phyloP scores from a whole-genome alignment of 2,797 vertebrate genomes.

The Phoxinus dragarum region DNA sequence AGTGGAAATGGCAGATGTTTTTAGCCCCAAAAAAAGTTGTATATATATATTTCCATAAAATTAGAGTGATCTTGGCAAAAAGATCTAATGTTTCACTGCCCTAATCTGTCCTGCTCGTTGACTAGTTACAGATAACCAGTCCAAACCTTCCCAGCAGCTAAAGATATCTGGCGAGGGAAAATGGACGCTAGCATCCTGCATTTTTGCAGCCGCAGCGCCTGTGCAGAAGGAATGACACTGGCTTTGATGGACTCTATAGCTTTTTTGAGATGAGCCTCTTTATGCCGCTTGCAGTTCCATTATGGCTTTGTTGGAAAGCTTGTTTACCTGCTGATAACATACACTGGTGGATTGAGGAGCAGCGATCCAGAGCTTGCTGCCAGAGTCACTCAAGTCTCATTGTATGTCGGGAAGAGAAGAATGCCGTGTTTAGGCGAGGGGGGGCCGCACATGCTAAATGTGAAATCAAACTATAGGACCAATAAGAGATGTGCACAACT shows the following conservation, averaged over 20 bases:
- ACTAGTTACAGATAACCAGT: slow-evolving; percentile 80
- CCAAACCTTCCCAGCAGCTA: slow-evolving; percentile 78
- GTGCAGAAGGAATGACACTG: slow-evolving; percentile 83
- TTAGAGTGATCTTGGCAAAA: slow-evolving; percentile 60
- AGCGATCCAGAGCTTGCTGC: slow-evolving; percentile 86
- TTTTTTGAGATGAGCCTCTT: slow-evolving; percentile 85
- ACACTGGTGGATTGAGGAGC: slow-evolving; percentile 87
- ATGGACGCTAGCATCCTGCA: slow-evolving; percentile 80
- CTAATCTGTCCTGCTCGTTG: slow-evolving; percentile 78
- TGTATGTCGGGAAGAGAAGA: slow-evolving; percentile 83
- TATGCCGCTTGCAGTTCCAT: slow-evolving; percentile 84
- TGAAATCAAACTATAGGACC: slow-evolving; percentile 87
- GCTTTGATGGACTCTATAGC: slow-evolving; percentile 85
- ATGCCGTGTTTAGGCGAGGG: slow-evolving; percentile 85
- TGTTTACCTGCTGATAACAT: slow-evolving; percentile 92
- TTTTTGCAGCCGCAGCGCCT: slow-evolving; percentile 78
- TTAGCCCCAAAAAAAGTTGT: slow-evolving; percentile 65
- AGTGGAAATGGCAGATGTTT: slow-evolving; percentile 47
- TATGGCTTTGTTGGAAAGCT: slow-evolving; percentile 88
- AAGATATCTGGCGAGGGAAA: slow-evolving; percentile 80
- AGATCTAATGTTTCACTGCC: slow-evolving; percentile 76
- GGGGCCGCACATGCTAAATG: slow-evolving; percentile 84
- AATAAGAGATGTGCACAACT: slow-evolving; percentile 83
- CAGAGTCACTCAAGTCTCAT: slow-evolving; percentile 89
- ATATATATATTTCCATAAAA: slow-evolving; percentile 1